phyloP scores from a whole-genome alignment of 2,888 invertebrate genomes.

The Sturmia bella region DNA sequence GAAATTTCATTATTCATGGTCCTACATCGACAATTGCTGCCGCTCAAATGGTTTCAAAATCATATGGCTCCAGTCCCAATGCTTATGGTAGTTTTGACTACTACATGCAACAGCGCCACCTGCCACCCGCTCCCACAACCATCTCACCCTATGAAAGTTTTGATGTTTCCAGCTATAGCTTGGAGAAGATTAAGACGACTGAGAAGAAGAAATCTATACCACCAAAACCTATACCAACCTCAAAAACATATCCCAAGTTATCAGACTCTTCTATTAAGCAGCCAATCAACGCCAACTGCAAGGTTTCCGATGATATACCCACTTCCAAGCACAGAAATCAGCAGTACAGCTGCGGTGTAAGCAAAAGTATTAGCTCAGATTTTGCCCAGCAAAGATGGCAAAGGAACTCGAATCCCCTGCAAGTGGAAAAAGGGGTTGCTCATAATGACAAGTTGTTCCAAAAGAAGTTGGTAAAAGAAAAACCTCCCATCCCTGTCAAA shows the following conservation, averaged over 20 bases:
- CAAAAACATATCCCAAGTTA: slow-evolving; percentile 79
- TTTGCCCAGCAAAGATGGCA: slow-evolving; percentile 80
- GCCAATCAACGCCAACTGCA: neutral
- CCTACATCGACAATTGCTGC: slow-evolving; percentile 80
- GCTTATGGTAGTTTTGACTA: slow-evolving; percentile 83
- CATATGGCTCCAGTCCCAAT: slow-evolving; percentile 86
- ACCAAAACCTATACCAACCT: slow-evolving; percentile 76
- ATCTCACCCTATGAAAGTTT: slow-evolving; percentile 79
- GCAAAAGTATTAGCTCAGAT: slow-evolving; percentile 81
- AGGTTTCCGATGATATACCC: slow-evolving; percentile 79
- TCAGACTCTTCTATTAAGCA: slow-evolving; percentile 69
- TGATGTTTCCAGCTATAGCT: slow-evolving; percentile 81
- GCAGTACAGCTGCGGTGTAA: slow-evolving; percentile 80
- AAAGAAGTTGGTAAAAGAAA: slow-evolving; percentile 76
- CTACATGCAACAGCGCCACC: slow-evolving; percentile 81
- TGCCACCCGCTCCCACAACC: slow-evolving; percentile 70
- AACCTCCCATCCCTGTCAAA: slow-evolving; percentile 79
- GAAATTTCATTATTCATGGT: slow-evolving; percentile 79
- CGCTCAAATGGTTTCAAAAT: slow-evolving; percentile 83
- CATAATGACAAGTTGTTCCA: slow-evolving; percentile 76
- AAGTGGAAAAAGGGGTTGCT: slow-evolving; percentile 53
- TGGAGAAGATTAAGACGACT: slow-evolving; percentile 74
- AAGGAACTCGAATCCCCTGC: slow-evolving; percentile 76
- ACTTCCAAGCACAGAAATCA: slow-evolving; percentile 79
- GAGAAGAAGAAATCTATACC: slow-evolving; percentile 65